These are phyloP conservation scores for Dendrolimus houi DNA, from an alignment of 2,888 invertebrate genomes.

Conservation along the genomic window DNA sequence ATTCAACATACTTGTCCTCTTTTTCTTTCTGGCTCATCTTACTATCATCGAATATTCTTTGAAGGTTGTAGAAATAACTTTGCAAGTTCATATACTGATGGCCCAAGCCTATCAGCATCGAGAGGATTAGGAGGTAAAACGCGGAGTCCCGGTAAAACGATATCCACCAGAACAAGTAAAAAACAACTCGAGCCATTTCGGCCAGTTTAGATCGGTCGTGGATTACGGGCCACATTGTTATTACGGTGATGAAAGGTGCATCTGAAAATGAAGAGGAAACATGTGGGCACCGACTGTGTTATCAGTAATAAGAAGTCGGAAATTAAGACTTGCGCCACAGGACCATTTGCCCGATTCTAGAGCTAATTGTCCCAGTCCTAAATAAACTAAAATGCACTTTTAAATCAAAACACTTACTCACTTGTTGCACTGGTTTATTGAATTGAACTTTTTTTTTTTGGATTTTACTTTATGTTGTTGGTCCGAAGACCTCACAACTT, in stretches of 20 bases:
- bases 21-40: constrained; percentile 12
- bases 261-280: neutral
- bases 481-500: no score
- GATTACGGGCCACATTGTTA: constrained; percentile 30
- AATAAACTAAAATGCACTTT: no score
- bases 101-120: constrained; percentile 20
- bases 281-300: no score
- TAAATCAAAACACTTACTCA: no score
- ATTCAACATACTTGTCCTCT: constrained; percentile 22
- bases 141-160: constrained; percentile 14
- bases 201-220: constrained; percentile 16
- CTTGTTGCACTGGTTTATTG: no score
- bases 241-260: constrained; percentile 22
- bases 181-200: constrained; percentile 12
- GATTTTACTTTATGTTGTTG: no score
- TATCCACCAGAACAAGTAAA: constrained; percentile 27
- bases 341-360: no score
- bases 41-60: constrained; percentile 17
- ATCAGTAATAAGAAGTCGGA: no score
- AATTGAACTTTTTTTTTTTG: no score
- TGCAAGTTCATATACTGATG: constrained; percentile 27
- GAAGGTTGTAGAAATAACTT: constrained; percentile 25
- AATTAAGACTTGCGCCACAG: no score
- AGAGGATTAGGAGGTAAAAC: constrained; percentile 16
- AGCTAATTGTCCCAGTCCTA: no score